phyloP scores from a whole-genome alignment of 37 sponge, comb jelly and placozoan genomes.

The Aplysina aerophoba region DNA sequence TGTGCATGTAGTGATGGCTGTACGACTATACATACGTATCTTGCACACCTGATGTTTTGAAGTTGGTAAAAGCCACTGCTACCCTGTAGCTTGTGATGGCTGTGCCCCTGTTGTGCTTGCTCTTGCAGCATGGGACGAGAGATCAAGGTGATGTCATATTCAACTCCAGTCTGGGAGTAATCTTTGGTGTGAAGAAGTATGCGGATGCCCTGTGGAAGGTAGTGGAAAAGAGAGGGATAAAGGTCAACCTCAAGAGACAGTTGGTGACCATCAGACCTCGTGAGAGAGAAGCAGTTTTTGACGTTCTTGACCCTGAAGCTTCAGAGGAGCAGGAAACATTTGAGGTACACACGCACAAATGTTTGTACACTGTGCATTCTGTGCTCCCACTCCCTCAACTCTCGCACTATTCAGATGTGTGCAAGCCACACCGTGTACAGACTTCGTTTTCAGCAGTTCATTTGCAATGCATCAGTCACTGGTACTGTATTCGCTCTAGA shows the following conservation, averaged over 20 bases:
- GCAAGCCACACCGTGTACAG: too few species aligned
- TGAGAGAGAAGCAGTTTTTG: conserved; percentile 75
- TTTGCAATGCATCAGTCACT: too few species aligned
- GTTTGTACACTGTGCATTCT: too few species aligned
- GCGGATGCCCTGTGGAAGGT: conserved; percentile 71
- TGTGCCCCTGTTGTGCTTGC: background rate
- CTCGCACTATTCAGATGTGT: too few species aligned
- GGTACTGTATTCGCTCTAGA: too few species aligned
- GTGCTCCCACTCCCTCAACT: background rate
- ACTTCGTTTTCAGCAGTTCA: too few species aligned
- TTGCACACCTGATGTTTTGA: too few species aligned
- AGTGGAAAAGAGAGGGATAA: conserved; percentile 59
- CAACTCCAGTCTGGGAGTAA: conserved; percentile 82
- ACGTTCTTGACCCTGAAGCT: conserved; percentile 57
- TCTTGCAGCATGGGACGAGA: conserved; percentile 65
- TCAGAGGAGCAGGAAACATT: conserved; percentile 16
- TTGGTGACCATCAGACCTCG: conserved; percentile 63
- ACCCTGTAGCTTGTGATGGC: too few species aligned
- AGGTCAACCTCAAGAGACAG: conserved; percentile 64
- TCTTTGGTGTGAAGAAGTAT: conserved; percentile 93
- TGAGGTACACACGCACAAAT: conserved; percentile 19
- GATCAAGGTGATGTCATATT: conserved; percentile 67
- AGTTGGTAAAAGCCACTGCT: too few species aligned
- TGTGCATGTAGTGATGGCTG: too few species aligned
- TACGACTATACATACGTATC: too few species aligned